Evolutionary conservation across 2,113 vertebrate genomes (phyloP), one percentile per base, ranked within the genome.

Genomic region (Azemiops feae): DNA sequence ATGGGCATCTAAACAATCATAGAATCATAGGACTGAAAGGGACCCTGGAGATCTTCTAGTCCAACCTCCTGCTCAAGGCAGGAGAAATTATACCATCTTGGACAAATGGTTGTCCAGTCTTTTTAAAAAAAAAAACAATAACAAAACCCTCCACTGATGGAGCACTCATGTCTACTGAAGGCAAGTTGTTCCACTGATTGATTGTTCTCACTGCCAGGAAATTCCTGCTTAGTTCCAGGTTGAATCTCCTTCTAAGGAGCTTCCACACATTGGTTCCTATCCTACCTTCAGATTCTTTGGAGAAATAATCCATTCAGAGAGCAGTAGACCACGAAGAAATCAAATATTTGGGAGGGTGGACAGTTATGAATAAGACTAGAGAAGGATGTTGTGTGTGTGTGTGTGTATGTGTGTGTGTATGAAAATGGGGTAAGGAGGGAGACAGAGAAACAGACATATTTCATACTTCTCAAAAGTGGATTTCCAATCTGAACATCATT

Each of bases 401-500:
- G 47, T 50, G 47, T 50, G 47, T 18, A 9, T 43, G 52, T 5
- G 39, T 50, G 47, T 50, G 47, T 50, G 47, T 47, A 9, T 9
- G 30, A 89, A 47, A 89, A 64, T n/a, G 23, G 34, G 50, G 52
- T 0, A 34, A 39, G 20, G 87, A n/a, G 87, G n/a, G 69, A 39
- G n/a, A 14, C 5, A 23, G 14, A 55, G 88, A 2, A 25, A 58
- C 20, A 57, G 2, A 9, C 14, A 7, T 57, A n/a, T 93, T 86
- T 53, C 57, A 23, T 47, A 9, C 87, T 92, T 85, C 92, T 88
- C 91, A 81, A 93, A 92, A 69, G 88, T 1, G 8, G 88, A 88
- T 93, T 94, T 94, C 90, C 90, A 92, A 96, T 39, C 74, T 74
- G 94, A 30, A 93, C 94, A 94, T 50, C 20, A 93, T 85, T 85